These are phyloP conservation scores for Sebastes diaconus DNA, from an alignment of 2,797 vertebrate genomes.

Conservation along the genomic window DNA sequence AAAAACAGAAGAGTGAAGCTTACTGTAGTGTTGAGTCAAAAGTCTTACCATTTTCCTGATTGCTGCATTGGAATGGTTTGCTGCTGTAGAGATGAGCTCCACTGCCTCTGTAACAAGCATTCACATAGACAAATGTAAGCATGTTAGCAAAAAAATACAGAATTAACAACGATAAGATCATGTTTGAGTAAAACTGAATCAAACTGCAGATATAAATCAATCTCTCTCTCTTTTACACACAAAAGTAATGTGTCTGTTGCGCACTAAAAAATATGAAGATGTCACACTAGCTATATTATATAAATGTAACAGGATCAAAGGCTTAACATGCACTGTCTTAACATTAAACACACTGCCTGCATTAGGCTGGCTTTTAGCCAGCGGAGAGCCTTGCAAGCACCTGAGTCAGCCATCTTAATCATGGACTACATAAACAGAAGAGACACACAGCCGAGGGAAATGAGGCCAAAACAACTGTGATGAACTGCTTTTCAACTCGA, in stretches of 20 bases:
- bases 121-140: not conserved
- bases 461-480: conserved; percentile 40
- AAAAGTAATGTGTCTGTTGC: not conserved
- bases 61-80: conserved; percentile 96
- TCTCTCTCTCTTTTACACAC: not conserved
- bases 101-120: conserved; percentile 87
- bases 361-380: conserved; percentile 16
- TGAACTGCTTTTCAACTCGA: conserved; percentile 32
- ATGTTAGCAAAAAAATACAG: not conserved
- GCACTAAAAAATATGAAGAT: not conserved
- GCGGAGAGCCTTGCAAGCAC: conserved; percentile 36
- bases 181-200: not conserved
- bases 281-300: not conserved
- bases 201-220: not conserved
- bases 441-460: conserved; percentile 33
- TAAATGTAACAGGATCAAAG: not conserved
- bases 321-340: not conserved
- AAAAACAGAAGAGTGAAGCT: not conserved
- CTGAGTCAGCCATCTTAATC: conserved; percentile 59
- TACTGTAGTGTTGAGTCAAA: not conserved
- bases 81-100: conserved; percentile 96
- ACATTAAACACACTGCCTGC: conserved; percentile 16
- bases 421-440: conserved; percentile 62
- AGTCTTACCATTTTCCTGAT: conserved; percentile 96
- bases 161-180: not conserved